These are phyloP conservation scores for Sitta carolinensis DNA, from an alignment of 2,797 vertebrate species.

Conservation along the genomic window DNA sequence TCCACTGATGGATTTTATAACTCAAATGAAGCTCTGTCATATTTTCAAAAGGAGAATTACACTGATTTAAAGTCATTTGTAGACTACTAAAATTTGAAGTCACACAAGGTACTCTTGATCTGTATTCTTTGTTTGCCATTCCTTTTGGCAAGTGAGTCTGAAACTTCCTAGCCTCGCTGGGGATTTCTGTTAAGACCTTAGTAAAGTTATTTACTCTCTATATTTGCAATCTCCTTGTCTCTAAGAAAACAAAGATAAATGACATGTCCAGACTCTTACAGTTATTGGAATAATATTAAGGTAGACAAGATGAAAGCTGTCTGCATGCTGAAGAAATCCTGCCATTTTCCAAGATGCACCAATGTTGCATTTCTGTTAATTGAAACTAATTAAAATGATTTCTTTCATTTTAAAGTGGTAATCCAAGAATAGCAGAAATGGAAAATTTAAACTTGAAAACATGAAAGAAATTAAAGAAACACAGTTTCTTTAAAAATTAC, in stretches of 20 bases:
- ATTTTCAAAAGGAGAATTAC: neutral
- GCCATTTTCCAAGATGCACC: neutral
- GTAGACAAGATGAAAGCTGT: neutral
- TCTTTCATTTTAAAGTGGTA: neutral
- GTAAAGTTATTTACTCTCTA: neutral
- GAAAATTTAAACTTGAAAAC: neutral
- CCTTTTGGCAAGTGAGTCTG: neutral
- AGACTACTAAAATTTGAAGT: neutral
- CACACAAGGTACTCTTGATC: neutral
- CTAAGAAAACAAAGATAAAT: neutral
- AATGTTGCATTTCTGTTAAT: neutral
- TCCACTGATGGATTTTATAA: neutral
- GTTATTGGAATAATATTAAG: neutral
- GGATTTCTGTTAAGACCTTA: neutral
- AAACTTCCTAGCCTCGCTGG: neutral
- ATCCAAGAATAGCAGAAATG: neutral
- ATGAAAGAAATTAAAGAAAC: neutral
- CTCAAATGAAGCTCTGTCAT: neutral
- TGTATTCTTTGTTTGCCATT: neutral
- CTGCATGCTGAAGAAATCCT: neutral
- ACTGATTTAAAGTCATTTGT: neutral
- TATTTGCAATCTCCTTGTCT: neutral
- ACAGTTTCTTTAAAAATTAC: neutral
- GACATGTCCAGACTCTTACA: neutral
- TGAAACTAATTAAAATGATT: neutral